These are phyloP conservation scores for Austrofundulus limnaeus DNA, from an alignment of 2,113 vertebrate genomes.

Conservation along the genomic window DNA sequence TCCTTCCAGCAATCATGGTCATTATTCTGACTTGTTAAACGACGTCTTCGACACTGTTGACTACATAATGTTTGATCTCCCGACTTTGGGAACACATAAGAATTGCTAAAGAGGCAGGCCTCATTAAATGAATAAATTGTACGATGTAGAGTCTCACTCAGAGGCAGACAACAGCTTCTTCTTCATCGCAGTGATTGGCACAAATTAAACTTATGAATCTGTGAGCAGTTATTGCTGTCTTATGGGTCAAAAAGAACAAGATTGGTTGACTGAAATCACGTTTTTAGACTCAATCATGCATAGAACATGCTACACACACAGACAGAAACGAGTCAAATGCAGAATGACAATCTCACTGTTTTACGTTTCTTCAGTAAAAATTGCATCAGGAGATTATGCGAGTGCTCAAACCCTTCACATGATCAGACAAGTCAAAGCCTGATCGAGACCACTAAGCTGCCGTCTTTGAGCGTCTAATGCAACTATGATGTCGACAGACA, in stretches of 20 bases:
- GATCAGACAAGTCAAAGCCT: constrained; percentile 71
- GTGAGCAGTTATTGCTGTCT: constrained; percentile 7
- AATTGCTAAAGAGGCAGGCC: constrained; percentile 46
- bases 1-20: background rate
- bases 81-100: constrained; percentile 45
- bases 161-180: constrained; percentile 38
- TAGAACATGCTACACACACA: constrained; percentile 16
- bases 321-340: constrained; percentile 10
- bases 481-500: constrained; percentile 65
- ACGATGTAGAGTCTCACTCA: constrained; percentile 22
- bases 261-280: constrained; percentile 8
- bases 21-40: constrained; percentile 21
- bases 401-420: constrained; percentile 55
- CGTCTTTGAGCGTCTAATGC: constrained; percentile 66
- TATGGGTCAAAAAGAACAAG: constrained; percentile 3
- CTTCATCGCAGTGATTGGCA: constrained; percentile 27
- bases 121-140: constrained; percentile 49
- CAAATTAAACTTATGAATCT: constrained; percentile 25
- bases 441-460: constrained; percentile 68
- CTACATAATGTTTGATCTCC: constrained; percentile 46
- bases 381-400: constrained; percentile 67
- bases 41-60: constrained; percentile 6
- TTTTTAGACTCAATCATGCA: constrained; percentile 15
- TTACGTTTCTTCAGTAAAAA: constrained; percentile 51
- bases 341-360: constrained; percentile 31